Percentiles rank a stretch among this genome's conserved stretches.
Evolutionary conservation across 1,140 invertebrate species (phyloP).

Genomic region (Elymnias hypermnestra): DNA sequence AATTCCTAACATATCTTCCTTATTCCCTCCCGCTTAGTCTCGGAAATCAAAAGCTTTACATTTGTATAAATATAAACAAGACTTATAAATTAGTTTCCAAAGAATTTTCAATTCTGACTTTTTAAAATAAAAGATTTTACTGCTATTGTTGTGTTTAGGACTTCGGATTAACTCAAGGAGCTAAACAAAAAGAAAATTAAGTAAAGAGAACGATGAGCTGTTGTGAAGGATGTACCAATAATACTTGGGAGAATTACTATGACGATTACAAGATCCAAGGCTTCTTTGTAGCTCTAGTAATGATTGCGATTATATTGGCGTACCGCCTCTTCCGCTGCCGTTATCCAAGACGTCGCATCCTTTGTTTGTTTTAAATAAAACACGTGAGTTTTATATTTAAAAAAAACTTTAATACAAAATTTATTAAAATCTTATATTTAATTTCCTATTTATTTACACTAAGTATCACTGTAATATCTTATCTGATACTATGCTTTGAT

Average conservation of each 20-base stretch:
- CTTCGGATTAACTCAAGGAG: too few species aligned
- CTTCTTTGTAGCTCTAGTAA: slow-evolving; percentile 29
- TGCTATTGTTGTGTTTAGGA: too few species aligned
- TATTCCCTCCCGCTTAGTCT: too few species aligned
- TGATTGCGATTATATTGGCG: slow-evolving; percentile 29
- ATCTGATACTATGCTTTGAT: too few species aligned
- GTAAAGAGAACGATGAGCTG: slow-evolving; percentile 25
- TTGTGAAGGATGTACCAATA: slow-evolving; percentile 27
- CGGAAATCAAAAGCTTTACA: too few species aligned
- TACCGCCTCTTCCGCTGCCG: slow-evolving; percentile 35
- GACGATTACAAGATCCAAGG: slow-evolving; percentile 24
- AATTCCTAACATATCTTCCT: too few species aligned
- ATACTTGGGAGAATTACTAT: slow-evolving; percentile 20
- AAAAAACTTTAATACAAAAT: not conserved
- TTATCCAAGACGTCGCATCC: slow-evolving; percentile 27
- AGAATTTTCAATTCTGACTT: too few species aligned
- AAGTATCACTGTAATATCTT: not conserved
- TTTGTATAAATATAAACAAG: too few species aligned
- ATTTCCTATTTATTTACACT: slow-evolving; percentile 3
- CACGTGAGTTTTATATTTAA: not conserved
- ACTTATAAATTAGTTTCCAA: too few species aligned
- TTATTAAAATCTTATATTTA: too few species aligned
- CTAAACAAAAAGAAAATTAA: too few species aligned
- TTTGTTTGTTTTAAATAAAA: slow-evolving; percentile 24
- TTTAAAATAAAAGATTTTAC: too few species aligned